These are phyloP conservation scores for Sussaba pulchella DNA, from an alignment of 2,888 invertebrate species.

Conservation along the genomic window DNA sequence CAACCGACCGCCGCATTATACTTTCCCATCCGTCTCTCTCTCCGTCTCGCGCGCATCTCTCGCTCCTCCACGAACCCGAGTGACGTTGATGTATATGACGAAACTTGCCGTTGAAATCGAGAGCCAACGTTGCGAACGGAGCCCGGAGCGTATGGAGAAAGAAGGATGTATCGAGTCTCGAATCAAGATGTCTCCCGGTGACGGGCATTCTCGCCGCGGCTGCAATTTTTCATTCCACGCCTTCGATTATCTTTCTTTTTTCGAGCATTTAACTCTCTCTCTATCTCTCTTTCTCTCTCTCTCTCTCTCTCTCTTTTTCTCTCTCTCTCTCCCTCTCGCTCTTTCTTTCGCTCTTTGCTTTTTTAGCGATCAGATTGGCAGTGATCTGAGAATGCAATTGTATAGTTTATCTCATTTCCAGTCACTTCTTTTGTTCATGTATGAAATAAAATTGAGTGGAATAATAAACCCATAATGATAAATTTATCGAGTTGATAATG, in stretches of 20 bases:
- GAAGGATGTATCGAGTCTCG: neutral
- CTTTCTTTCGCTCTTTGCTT: slow-evolving; percentile 36
- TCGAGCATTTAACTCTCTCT: neutral
- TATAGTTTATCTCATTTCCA: too few relatives aligned
- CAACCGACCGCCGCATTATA: slow-evolving; percentile 25
- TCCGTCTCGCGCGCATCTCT: neutral
- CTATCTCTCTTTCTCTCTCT: slow-evolving; percentile 1
- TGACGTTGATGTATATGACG: slow-evolving; percentile 36
- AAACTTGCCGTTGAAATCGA: slow-evolving; percentile 26
- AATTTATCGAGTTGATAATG: too few relatives aligned
- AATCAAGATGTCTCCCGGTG: slow-evolving; percentile 43
- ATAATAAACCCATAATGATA: too few relatives aligned
- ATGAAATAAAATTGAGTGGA: too few relatives aligned
- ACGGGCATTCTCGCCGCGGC: slow-evolving; percentile 30
- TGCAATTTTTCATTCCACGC: slow-evolving; percentile 49
- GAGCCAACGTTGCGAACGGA: neutral
- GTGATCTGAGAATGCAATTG: too few relatives aligned
- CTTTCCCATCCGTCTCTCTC: slow-evolving; percentile 14
- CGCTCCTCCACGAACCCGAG: neutral
- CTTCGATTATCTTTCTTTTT: slow-evolving; percentile 30
- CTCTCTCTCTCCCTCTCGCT: slow-evolving; percentile 33
- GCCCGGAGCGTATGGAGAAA: neutral
- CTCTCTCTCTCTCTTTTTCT: neutral
- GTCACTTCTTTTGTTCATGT: too few relatives aligned
- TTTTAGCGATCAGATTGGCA: too few relatives aligned